phyloP scores from a whole-genome alignment of 2,888 invertebrate species.

The Melanostoma mellinum region DNA sequence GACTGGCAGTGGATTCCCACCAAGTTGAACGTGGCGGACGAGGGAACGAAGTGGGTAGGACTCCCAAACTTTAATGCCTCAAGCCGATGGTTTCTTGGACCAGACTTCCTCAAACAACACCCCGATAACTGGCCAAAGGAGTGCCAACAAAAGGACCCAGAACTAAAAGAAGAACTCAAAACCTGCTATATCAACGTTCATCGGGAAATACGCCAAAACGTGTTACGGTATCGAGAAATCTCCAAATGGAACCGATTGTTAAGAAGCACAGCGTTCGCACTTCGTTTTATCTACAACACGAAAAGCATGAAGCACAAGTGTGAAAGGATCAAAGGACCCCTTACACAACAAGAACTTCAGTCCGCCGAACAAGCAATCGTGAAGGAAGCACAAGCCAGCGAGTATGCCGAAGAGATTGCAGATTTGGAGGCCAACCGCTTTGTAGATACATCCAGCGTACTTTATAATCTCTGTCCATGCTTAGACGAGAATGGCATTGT shows the following conservation, averaged over 20 bases:
- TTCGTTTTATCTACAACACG: neutral
- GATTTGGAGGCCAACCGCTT: neutral
- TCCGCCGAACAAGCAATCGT: neutral
- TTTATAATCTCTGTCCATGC: neutral
- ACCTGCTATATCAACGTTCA: neutral
- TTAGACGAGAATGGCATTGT: neutral
- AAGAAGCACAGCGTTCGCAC: constrained; percentile 24
- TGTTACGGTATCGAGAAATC: constrained; percentile 1
- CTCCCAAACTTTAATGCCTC: neutral
- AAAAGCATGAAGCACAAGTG: neutral
- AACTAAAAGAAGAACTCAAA: constrained; percentile 4
- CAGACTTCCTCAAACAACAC: neutral
- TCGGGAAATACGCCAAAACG: neutral
- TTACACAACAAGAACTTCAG: constrained; percentile 9
- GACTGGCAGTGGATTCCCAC: too few relatives aligned
- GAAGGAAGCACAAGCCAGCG: constrained; percentile 1
- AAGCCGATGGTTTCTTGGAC: neutral
- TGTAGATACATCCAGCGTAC: neutral
- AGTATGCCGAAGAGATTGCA: neutral
- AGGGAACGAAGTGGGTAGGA: constrained; percentile 4
- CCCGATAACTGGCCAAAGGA: constrained; percentile 3
- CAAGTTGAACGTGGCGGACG: too few relatives aligned
- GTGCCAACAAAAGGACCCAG: neutral
- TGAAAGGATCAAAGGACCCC: neutral
- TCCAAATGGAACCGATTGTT: constrained; percentile 4